Conservation (phyloP, 2,113 vertebrate genomes). For the Carassius gibelio region DNA sequence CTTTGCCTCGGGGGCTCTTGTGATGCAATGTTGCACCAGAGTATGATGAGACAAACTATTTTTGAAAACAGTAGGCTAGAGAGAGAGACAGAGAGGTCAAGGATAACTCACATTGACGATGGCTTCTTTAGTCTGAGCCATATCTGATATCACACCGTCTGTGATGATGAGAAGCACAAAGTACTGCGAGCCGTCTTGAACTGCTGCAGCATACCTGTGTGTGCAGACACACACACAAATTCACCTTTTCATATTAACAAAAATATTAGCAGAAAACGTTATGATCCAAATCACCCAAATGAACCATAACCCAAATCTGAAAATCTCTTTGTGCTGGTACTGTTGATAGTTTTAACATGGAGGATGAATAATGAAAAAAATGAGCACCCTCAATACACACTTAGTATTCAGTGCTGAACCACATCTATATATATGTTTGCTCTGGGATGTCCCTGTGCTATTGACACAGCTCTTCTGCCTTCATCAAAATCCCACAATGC, state of each 20-base stretch:
- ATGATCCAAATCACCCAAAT: conserved; percentile 16
- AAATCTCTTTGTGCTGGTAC: background rate
- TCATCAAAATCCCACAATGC: conserved; percentile 31
- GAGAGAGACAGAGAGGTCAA: background rate
- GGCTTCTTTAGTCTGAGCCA: conserved; percentile 97
- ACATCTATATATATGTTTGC: conserved; percentile 30
- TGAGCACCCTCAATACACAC: background rate
- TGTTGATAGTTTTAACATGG: conserved; percentile 6
- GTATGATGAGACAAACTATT: background rate
- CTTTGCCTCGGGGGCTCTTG: conserved; percentile 3
- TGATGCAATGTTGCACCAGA: background rate
- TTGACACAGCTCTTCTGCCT: conserved; percentile 39
- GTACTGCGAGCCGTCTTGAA: conserved; percentile 91
- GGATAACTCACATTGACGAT: conserved; percentile 88
- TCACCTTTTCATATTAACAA: background rate
- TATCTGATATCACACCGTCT: conserved; percentile 95
- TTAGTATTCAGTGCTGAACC: conserved; percentile 7
- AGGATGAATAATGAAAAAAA: background rate
- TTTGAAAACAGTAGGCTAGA: background rate
- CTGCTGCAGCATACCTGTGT: conserved; percentile 80
- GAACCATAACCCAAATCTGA: background rate
- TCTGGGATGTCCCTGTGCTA: conserved; percentile 21
- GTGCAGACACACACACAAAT: conserved; percentile 1
- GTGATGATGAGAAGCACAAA: conserved; percentile 95
- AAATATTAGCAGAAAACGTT: background rate